Evolutionary conservation across 2,113 vertebrate genomes (phyloP).

Genomic region (Edolisoma coerulescens): DNA sequence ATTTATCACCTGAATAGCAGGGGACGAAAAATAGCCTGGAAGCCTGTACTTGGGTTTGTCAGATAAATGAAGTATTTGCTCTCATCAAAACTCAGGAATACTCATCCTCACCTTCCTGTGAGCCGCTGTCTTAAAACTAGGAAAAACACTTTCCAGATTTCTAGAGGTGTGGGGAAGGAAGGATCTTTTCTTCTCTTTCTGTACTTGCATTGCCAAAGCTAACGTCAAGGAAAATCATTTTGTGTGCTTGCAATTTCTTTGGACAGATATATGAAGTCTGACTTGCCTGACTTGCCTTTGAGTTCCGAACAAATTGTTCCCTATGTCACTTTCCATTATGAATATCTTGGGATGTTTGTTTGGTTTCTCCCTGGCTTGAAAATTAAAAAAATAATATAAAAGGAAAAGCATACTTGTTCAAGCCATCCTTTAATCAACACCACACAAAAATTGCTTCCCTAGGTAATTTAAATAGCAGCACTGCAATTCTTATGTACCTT

Average conservation of each 20-base stretch:
- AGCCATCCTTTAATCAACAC: conserved; percentile 19
- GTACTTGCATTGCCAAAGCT: neutral
- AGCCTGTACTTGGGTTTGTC: neutral
- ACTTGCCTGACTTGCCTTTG: neutral
- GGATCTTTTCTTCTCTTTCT: neutral
- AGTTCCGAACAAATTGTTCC: neutral
- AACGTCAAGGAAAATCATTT: neutral
- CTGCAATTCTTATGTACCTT: neutral
- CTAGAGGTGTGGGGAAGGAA: neutral
- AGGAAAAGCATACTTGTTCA: neutral
- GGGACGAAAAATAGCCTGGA: neutral
- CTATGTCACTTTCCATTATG: neutral
- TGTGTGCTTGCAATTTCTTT: neutral
- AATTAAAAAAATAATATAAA: neutral
- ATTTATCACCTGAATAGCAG: neutral
- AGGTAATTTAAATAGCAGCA: neutral
- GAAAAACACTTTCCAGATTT: neutral
- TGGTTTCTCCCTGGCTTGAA: neutral
- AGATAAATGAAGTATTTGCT: neutral
- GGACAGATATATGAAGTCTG: neutral
- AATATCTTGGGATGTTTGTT: neutral
- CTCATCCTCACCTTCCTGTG: neutral
- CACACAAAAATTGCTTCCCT: neutral
- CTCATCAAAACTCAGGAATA: neutral
- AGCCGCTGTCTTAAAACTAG: neutral